A percentile compares a stretch with the other conserved stretches of the same genome.
Evolutionary conservation across 2,113 vertebrate species (phyloP).

Genomic region (Callopanchax toddi): DNA sequence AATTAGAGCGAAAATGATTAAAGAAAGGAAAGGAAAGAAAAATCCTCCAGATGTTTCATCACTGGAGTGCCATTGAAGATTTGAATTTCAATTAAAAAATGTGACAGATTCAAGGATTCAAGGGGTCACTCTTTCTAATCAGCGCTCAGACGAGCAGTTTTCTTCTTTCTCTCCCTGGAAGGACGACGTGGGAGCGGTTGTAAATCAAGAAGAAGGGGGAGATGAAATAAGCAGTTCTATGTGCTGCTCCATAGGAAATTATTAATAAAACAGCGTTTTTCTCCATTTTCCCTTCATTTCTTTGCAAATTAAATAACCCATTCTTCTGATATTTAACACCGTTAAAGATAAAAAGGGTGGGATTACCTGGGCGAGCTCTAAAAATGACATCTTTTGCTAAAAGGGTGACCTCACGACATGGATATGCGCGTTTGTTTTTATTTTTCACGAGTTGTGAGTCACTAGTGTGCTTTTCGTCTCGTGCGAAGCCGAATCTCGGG

Average conservation of each 20-base stretch:
- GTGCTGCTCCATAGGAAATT: conserved; percentile 8
- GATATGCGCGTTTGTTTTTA: conserved; percentile 4
- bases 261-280: conserved; percentile 10
- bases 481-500: not conserved
- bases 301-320: conserved; percentile 15
- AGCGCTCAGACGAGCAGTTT: conserved; percentile 27
- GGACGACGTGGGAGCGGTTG: conserved; percentile 22
- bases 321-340: conserved; percentile 18
- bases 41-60: conserved; percentile 48
- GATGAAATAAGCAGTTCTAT: conserved; percentile 30
- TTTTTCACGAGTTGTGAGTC: not conserved
- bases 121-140: conserved; percentile 63
- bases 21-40: conserved; percentile 16
- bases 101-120: conserved; percentile 62
- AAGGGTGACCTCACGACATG: not conserved
- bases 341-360: conserved; percentile 5
- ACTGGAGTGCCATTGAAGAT: conserved; percentile 36
- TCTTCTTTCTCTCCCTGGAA: conserved; percentile 16
- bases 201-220: conserved; percentile 41
- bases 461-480: conserved; percentile 5
- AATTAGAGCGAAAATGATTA: conserved; percentile 65
- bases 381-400: not conserved
- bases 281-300: conserved; percentile 3
- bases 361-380: conserved; percentile 10
- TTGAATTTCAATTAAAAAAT: conserved; percentile 71